Percentiles rank a stretch among this genome's conserved stretches.
Evolutionary conservation across 2,888 invertebrate genomes (phyloP).

Genomic region (Timandra comae): DNA sequence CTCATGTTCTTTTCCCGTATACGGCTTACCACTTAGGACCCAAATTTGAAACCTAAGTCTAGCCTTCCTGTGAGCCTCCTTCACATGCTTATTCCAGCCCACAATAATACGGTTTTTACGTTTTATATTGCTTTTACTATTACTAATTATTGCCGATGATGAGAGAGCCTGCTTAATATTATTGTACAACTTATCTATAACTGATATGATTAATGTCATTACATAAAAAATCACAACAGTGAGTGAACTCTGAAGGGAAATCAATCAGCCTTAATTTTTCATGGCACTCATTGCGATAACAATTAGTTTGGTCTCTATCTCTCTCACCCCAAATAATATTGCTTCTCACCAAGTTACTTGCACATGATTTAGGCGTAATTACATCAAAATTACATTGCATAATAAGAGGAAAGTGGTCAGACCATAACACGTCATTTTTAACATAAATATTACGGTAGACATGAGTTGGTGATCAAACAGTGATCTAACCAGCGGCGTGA

Average conservation of each 20-base stretch:
- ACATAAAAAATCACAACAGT: too few relatives aligned
- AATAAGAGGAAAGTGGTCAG: conserved; percentile 1
- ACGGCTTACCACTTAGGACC: conserved; percentile 5
- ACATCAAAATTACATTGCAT: not conserved
- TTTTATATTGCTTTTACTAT: not conserved
- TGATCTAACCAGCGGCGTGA: conserved; percentile 2
- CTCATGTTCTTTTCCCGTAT: conserved; percentile 5
- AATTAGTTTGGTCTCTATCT: too few relatives aligned
- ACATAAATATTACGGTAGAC: not conserved
- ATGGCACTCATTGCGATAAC: too few relatives aligned
- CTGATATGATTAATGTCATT: too few relatives aligned
- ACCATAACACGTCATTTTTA: conserved; percentile 1
- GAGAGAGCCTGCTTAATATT: not conserved
- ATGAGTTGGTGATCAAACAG: not conserved
- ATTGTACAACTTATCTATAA: not conserved
- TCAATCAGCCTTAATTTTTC: too few relatives aligned
- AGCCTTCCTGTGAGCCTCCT: conserved; percentile 8
- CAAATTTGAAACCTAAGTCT: conserved; percentile 6
- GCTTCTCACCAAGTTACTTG: not conserved
- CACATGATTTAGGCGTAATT: not conserved
- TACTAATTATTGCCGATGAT: not conserved
- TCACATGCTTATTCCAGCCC: conserved; percentile 18
- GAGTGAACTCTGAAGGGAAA: too few relatives aligned
- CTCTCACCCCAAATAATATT: not conserved
- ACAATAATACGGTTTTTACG: not conserved